phyloP scores from a whole-genome alignment of 1,140 invertebrate species.

The Conus betulinus region DNA sequence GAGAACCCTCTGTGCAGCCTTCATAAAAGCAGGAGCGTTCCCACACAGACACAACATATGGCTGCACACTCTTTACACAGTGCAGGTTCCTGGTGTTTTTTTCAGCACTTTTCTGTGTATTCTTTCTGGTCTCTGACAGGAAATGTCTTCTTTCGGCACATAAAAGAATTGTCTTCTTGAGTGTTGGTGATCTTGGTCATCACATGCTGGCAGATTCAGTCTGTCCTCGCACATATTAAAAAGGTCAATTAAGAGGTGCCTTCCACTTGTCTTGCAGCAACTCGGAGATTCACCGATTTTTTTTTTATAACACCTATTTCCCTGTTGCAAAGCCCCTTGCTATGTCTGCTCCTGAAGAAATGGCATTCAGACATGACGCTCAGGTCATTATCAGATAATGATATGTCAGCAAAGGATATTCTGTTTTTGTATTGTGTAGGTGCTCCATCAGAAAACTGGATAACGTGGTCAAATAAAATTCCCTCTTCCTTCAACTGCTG shows the following conservation, averaged over 20 bases:
- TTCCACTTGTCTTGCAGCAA: constrained; percentile 23
- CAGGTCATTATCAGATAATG: neutral
- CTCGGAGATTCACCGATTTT: constrained; percentile 18
- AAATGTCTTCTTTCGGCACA: constrained; percentile 23
- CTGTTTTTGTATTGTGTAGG: constrained; percentile 48
- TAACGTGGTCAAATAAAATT: constrained; percentile 29
- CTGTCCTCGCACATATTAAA: constrained; percentile 7
- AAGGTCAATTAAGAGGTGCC: constrained; percentile 42
- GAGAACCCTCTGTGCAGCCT: constrained; percentile 15
- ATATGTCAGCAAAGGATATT: constrained; percentile 39
- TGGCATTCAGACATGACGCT: constrained; percentile 33
- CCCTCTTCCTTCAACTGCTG: constrained; percentile 20
- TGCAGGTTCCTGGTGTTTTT: constrained; percentile 22
- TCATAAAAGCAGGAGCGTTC: constrained; percentile 42
- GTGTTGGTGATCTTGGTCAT: constrained; percentile 6
- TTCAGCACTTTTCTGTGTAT: constrained; percentile 22
- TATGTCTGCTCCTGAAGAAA: constrained; percentile 52
- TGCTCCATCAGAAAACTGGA: constrained; percentile 52
- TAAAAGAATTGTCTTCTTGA: constrained; percentile 30
- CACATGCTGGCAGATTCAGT: no score
- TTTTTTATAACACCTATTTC: constrained; percentile 40
- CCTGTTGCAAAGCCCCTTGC: constrained; percentile 52
- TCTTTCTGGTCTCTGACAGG: constrained; percentile 14
- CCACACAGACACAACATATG: constrained; percentile 29
- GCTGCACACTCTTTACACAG: constrained; percentile 30